Percentiles rank a stretch among this genome's conserved stretches.
Evolutionary conservation across 2,797 vertebrate species (phyloP).

Genomic region (Tokudaia tokunoshimensis): DNA sequence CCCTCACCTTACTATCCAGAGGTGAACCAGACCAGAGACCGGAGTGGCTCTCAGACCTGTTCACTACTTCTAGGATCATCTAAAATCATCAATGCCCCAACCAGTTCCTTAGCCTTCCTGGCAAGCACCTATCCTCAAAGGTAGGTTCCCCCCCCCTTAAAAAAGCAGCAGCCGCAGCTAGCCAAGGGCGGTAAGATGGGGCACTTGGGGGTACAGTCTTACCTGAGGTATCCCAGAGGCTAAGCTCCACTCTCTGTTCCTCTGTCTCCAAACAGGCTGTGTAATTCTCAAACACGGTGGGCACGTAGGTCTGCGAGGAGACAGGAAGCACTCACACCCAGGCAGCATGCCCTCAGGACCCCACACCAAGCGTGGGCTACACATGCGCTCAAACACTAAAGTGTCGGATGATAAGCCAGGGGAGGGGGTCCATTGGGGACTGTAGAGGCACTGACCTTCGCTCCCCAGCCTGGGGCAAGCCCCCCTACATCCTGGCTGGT

Average conservation of each 20-base stretch:
- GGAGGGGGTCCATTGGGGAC: not conserved
- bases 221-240: conserved; percentile 98
- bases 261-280: conserved; percentile 95
- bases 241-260: conserved; percentile 96
- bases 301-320: conserved; percentile 94
- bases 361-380: not conserved
- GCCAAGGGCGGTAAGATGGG: not conserved
- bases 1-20: not conserved
- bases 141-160: not conserved
- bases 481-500: not conserved
- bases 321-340: conserved; percentile 35
- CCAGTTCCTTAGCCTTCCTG: not conserved
- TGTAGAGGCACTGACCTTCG: not conserved
- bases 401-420: not conserved
- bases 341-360: not conserved
- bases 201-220: conserved; percentile 75
- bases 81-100: not conserved
- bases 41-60: not conserved
- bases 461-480: not conserved
- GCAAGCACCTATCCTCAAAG: not conserved
- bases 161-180: not conserved
- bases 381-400: conserved; percentile 45
- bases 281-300: conserved; percentile 98
- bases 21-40: conserved; percentile 17
- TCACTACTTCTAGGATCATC: not conserved